These are phyloP conservation scores for Tauraco hartlaubi DNA, from an alignment of 2,797 vertebrate genomes.

Conservation along the genomic window DNA sequence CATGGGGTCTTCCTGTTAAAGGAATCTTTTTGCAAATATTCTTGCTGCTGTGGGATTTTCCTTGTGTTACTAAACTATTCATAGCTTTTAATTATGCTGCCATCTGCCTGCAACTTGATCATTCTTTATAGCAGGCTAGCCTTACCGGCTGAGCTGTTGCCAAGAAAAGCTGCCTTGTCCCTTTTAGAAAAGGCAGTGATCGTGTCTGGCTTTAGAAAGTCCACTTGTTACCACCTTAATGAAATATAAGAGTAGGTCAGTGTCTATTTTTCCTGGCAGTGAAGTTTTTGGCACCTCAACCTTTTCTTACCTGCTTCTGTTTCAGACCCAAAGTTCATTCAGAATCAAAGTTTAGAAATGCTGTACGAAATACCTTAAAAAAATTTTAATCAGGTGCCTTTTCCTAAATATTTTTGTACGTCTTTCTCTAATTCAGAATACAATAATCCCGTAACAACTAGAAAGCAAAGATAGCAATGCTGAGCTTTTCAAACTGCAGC, in stretches of 20 bases:
- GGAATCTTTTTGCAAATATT: background rate
- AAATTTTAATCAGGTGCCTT: accelerated
- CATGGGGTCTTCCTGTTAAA: background rate
- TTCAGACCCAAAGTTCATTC: background rate
- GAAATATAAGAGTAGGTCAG: background rate
- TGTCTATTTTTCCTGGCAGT: background rate
- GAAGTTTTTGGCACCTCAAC: background rate
- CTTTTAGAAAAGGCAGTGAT: background rate
- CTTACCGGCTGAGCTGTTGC: background rate
- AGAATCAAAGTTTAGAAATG: background rate
- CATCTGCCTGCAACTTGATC: conserved; percentile 19
- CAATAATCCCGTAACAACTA: background rate
- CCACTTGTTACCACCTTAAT: background rate
- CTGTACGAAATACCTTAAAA: background rate
- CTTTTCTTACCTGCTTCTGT: background rate
- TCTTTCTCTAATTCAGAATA: background rate
- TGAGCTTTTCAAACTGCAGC: background rate
- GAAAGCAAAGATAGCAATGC: background rate
- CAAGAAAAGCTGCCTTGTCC: background rate
- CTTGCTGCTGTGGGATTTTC: background rate
- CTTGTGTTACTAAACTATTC: background rate
- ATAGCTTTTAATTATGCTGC: conserved; percentile 36
- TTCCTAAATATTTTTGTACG: background rate
- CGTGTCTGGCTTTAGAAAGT: background rate
- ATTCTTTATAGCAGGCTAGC: background rate